Conservation (phyloP, 2,797 vertebrate genomes). For the Zenarchopterus dispar region DNA sequence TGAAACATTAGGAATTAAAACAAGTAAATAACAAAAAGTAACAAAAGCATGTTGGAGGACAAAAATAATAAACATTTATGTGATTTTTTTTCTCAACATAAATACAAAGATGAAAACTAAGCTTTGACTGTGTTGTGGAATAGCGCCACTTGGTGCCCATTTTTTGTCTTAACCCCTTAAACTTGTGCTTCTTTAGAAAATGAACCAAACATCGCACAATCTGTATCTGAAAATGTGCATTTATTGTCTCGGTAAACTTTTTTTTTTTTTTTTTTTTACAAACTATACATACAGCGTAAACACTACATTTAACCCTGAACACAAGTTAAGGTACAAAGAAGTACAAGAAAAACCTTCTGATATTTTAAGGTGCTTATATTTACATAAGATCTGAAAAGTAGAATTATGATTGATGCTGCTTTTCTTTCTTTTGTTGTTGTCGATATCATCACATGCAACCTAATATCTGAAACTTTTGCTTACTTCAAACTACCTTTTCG, state of each 20-base stretch:
- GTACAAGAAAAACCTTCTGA: too few relatives aligned
- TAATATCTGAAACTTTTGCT: slow-evolving; percentile 4
- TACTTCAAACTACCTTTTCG: not conserved
- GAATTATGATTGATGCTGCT: not conserved
- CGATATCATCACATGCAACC: slow-evolving; percentile 21
- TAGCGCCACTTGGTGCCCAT: slow-evolving; percentile 57
- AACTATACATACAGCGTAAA: slow-evolving; percentile 53
- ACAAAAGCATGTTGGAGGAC: not conserved
- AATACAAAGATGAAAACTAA: not conserved
- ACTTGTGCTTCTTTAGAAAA: slow-evolving; percentile 6
- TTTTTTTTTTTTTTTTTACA: too few relatives aligned
- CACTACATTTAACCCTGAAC: slow-evolving; percentile 48
- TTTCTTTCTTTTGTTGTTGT: not conserved
- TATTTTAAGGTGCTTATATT: not conserved
- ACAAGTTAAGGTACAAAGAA: slow-evolving; percentile 18
- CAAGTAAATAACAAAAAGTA: not conserved
- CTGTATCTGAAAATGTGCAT: slow-evolving; percentile 63
- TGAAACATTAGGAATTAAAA: not conserved
- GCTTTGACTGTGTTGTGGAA: slow-evolving; percentile 18
- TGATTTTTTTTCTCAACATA: slow-evolving; percentile 17
- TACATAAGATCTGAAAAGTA: not conserved
- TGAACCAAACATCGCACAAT: slow-evolving; percentile 20
- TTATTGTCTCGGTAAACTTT: slow-evolving; percentile 57
- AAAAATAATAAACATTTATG: not conserved
- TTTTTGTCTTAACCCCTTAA: not conserved